phyloP scores from a whole-genome alignment of 2,113 vertebrate genomes.

The Herpailurus yagouaroundi region DNA sequence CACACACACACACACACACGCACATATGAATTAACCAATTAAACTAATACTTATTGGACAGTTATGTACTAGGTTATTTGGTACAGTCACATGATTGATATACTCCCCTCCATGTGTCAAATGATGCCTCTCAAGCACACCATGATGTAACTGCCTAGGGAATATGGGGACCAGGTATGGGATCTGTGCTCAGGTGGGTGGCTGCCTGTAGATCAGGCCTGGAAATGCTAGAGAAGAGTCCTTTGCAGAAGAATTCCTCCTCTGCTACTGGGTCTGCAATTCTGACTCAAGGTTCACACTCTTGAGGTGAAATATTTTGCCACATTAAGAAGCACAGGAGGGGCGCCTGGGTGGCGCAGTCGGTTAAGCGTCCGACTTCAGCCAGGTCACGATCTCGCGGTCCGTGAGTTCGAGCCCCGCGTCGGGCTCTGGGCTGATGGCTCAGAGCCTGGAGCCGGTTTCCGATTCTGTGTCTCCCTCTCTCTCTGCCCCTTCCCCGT shows the following conservation, averaged over 20 bases:
- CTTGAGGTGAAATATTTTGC: background rate
- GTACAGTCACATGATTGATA: background rate
- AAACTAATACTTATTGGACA: background rate
- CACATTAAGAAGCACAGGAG: background rate
- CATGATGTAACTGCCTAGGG: background rate
- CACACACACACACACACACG: too few species aligned
- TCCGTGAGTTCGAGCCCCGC: too few species aligned
- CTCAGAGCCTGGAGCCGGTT: too few species aligned
- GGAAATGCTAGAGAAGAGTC: background rate
- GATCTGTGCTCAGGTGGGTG: background rate
- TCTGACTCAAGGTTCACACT: background rate
- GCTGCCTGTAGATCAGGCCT: background rate
- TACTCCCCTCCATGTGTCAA: background rate
- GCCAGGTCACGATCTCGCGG: too few species aligned
- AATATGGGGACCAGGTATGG: fast-evolving
- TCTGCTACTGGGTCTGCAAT: fast-evolving
- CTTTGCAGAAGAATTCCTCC: background rate
- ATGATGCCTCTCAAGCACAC: background rate
- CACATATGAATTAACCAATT: background rate
- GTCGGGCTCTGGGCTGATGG: too few species aligned
- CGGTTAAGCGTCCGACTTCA: too few species aligned
- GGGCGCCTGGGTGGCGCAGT: too few species aligned
- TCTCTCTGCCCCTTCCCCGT: too few species aligned
- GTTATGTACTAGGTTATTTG: background rate
- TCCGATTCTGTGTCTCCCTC: too few species aligned